Evolutionary conservation across 1,140 invertebrate genomes (phyloP), one percentile per base, ranked within the genome.

Genomic region (Macrocentrus cingulum): DNA sequence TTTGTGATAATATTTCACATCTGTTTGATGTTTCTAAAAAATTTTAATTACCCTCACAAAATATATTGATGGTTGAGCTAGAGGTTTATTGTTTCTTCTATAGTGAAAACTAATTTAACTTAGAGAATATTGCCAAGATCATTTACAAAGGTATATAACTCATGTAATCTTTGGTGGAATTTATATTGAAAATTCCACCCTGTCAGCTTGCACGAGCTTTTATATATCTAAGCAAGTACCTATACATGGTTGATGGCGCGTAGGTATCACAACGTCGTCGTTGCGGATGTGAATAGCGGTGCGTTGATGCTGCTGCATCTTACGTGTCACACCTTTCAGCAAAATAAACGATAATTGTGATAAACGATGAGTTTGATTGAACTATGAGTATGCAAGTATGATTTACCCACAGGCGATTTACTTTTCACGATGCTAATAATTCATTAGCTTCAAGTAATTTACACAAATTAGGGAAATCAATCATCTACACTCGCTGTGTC

Each of bases 291-390:
- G n/a, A n/a, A n/a, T n/a, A n/a, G n/a, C n/a, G n/a, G n/a, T n/a
- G n/a, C n/a, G n/a, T n/a, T n/a, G n/a, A n/a, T n/a, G n/a, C n/a
- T n/a, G n/a, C n/a, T n/a, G n/a, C n/a, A n/a, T n/a, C n/a, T n/a
- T n/a, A n/a, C 15, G 9, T n/a, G 11, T 15, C 44, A 22, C 20
- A 1, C 23, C n/a, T 16, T 15, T 13, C 34, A 25, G 25, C 20
- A 53, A 59, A 55, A 44, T 42, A 34, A 55, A 50, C 11, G 52
- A 60, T 60, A 55, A 55, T 55, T 60, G 58, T 60, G 52, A 60
- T 60, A 55, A 60, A 60, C 45, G 58, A 55, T 19, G 44, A 46
- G 34, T 60, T 53, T 50, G 58, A 60, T 60, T 49, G 58, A 60
- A 16, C 49, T 51, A 59, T 36, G 41, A 46, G 42, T 32, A 3